Conservation (phyloP, 2,797 vertebrate species). For the Gobio occitaniae region DNA sequence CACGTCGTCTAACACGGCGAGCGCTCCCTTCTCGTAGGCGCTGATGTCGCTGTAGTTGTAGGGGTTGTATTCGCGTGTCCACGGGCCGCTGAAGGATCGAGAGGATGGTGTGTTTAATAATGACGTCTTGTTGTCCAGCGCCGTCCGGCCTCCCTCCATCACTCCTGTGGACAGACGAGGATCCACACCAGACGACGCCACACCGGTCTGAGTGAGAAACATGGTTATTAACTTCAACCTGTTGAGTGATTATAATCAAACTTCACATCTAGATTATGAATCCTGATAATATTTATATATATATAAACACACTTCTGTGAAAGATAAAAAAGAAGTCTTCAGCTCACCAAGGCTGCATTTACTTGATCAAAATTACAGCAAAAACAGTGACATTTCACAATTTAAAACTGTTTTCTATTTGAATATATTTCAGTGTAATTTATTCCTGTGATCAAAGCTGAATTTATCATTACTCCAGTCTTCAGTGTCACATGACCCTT, state of each 20-base stretch:
- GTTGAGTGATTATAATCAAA: neutral
- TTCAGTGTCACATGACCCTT: too few species aligned
- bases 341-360: too few species aligned
- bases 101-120: constrained; percentile 92
- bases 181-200: constrained; percentile 79
- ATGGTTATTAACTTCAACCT: neutral
- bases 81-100: constrained; percentile 85
- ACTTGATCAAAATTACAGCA: too few species aligned
- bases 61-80: constrained; percentile 89
- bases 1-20: constrained; percentile 85
- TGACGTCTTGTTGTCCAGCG: constrained; percentile 96
- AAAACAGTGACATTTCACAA: too few species aligned
- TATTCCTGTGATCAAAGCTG: too few species aligned
- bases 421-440: too few species aligned
- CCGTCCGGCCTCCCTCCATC: constrained; percentile 87
- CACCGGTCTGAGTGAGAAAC: constrained; percentile 71
- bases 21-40: constrained; percentile 84
- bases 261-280: too few species aligned
- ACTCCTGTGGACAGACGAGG: constrained; percentile 77
- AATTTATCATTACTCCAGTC: too few species aligned
- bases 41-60: constrained; percentile 88
- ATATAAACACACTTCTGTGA: too few species aligned
- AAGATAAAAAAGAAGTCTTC: too few species aligned
- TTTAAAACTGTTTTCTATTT: too few species aligned
- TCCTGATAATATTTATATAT: too few species aligned